Conservation (phyloP, 2,797 vertebrate genomes). For the Molothrus aeneus region DNA sequence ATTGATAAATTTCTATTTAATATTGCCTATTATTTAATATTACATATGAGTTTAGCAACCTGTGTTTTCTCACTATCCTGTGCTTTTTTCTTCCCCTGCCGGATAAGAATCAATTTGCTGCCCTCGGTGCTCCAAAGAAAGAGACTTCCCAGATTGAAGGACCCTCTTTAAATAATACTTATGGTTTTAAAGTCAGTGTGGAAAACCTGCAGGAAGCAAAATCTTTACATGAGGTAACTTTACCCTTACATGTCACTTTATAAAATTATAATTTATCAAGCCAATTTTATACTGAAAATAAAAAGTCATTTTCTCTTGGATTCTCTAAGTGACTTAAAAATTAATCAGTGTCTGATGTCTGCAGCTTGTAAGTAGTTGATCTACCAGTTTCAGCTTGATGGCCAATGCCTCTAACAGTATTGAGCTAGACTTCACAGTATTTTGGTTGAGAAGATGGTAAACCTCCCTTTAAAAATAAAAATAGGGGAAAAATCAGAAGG, state of each 20-base stretch:
- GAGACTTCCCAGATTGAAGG: conserved; percentile 94
- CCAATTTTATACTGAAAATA: neutral
- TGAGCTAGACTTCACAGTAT: neutral
- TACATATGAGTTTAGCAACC: neutral
- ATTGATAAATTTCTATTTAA: neutral
- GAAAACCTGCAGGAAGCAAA: conserved; percentile 97
- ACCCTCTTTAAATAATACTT: conserved; percentile 93
- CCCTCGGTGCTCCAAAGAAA: conserved; percentile 86
- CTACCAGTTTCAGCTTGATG: neutral
- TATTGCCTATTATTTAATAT: neutral
- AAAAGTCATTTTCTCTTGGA: neutral
- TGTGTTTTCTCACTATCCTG: conserved; percentile 25
- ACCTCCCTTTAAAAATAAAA: neutral
- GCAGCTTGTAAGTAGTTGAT: neutral
- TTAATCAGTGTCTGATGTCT: neutral
- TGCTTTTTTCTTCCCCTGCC: neutral
- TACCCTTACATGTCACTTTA: neutral
- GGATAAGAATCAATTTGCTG: conserved; percentile 89
- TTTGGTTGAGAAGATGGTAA: neutral
- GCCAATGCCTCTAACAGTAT: neutral
- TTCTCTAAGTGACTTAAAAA: neutral
- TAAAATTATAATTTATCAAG: neutral
- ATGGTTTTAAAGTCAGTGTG: conserved; percentile 96
- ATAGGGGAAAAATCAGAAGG: neutral
- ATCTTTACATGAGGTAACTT: conserved; percentile 93